Base-by-base conservation (phyloP, 2,797 vertebrate genomes). In the Urosaurus nigricauda region DNA sequence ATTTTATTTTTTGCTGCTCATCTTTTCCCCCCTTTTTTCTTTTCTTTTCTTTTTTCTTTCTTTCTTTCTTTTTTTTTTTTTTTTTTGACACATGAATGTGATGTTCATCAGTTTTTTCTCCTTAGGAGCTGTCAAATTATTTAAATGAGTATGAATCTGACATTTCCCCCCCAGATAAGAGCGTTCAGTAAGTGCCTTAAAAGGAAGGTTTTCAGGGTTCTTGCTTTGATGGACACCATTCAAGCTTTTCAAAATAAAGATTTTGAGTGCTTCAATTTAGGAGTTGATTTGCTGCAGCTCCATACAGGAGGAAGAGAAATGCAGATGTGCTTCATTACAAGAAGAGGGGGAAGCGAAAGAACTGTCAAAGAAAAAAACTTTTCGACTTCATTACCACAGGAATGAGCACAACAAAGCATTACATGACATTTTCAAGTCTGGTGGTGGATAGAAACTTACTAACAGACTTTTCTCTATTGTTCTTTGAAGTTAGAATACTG, bases 1-100 rank as follows among this genome's bases (percentile, higher is more conserved):
- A 89, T 82, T 91, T 83, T 79, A 87, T 90, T 91, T 91, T 91
- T 78, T 26, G 14, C 17, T 19, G 29, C 92, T 94, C 87, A 86
- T 92, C 91, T 95, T 83, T 92, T 95, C 91, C 83, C 58, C 90
- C 87, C 83, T 88, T 91, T 93, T 95, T 93, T 95, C 93, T 91
- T 94, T 95, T 88, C 83, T 91, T 93, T 95, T 93, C 95, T 93
- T 91, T 94, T 95, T 88, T 88, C 90, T 93, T 95, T 93, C 95
- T 93, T 91, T 94, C 83, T 88, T 91, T 93, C 95, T 93, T 95
- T 93, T 91, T 94, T 95, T n/a, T 88, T 88, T 91, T 93, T 95
- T 93, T 95, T 93, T 91, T 94, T 95, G 95, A 93, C 94, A 93
- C 85, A 83, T 89, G 83, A 95, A 91, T 83, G 74, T 35, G 75